phyloP scores from a whole-genome alignment of 2,888 invertebrate genomes.

The Hesperia comma region DNA sequence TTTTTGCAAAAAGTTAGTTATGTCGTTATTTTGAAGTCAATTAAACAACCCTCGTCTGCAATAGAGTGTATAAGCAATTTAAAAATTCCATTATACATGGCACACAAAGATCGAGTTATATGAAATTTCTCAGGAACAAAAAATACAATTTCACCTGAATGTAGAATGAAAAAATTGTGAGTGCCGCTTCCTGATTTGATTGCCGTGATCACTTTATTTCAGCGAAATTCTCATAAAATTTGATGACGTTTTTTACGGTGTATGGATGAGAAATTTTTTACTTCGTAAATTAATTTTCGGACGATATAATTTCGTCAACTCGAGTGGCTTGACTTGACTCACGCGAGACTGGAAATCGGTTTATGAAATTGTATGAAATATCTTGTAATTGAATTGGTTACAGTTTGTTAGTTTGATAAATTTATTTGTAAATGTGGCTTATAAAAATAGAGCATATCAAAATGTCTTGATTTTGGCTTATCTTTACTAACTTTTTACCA shows the following conservation, averaged over 20 bases:
- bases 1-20: too few relatives aligned
- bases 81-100: too few relatives aligned
- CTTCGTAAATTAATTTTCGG: not conserved
- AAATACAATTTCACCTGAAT: conserved; percentile 53
- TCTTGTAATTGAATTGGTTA: not conserved
- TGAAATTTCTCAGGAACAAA: conserved; percentile 42
- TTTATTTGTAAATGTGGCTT: too few relatives aligned
- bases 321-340: not conserved
- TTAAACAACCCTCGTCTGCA: too few relatives aligned
- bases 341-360: not conserved
- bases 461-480: too few relatives aligned
- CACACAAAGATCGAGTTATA: too few relatives aligned
- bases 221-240: conserved; percentile 24
- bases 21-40: too few relatives aligned
- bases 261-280: conserved; percentile 19
- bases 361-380: too few relatives aligned
- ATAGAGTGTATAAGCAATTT: too few relatives aligned
- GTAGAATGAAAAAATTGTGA: conserved; percentile 32
- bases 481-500: too few relatives aligned
- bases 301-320: not conserved
- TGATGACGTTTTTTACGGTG: conserved; percentile 20
- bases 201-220: conserved; percentile 30
- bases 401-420: too few relatives aligned
- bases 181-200: conserved; percentile 27
- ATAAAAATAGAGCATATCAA: too few relatives aligned